phyloP scores from a whole-genome alignment of 2,113 vertebrate genomes.

The Cinclus cinclus region DNA sequence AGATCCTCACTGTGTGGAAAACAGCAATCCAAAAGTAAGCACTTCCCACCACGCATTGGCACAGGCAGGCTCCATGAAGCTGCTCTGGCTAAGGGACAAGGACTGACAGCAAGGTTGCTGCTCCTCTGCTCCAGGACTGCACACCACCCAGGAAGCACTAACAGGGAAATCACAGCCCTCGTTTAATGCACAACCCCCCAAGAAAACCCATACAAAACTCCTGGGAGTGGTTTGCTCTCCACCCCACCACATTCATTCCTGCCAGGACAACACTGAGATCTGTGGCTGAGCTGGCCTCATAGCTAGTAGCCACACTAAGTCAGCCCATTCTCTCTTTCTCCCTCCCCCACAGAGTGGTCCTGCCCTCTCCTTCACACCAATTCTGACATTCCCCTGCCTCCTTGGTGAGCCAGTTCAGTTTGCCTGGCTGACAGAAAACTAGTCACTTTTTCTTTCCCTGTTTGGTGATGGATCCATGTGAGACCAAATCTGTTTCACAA shows the following conservation, averaged over 20 bases:
- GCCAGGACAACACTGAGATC: background rate
- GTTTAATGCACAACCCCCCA: background rate
- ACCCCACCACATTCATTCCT: background rate
- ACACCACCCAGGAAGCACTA: fast-evolving
- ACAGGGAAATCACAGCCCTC: background rate
- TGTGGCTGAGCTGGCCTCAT: constrained; percentile 8
- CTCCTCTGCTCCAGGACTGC: background rate
- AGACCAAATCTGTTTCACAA: background rate
- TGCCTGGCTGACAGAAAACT: background rate
- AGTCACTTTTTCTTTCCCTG: background rate
- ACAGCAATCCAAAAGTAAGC: background rate
- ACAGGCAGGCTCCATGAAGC: fast-evolving
- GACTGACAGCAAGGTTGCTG: background rate
- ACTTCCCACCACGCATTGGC: fast-evolving
- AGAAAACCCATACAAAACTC: background rate
- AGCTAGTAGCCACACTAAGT: background rate
- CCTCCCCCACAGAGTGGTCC: background rate
- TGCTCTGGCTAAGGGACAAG: background rate
- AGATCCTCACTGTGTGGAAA: background rate
- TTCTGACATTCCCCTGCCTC: background rate
- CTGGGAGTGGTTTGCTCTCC: background rate
- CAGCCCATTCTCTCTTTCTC: background rate
- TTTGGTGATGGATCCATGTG: background rate
- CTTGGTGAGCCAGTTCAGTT: background rate
- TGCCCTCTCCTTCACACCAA: background rate